Percentiles rank a stretch among this genome's conserved stretches.
Conservation (phyloP, 2,113 vertebrate genomes). For the Urocolius indicus region DNA sequence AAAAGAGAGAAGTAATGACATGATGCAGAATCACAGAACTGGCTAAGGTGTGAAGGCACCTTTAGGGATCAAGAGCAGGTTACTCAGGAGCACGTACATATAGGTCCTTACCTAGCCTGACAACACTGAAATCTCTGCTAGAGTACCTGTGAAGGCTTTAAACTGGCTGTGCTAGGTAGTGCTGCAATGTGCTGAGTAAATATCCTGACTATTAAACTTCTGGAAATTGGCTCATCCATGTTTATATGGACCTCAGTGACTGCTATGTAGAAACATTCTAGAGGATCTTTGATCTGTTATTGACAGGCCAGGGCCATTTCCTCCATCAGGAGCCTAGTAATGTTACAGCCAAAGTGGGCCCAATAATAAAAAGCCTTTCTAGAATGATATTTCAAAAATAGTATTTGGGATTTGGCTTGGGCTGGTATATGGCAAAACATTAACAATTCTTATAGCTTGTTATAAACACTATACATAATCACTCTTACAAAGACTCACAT, state of each 20-base stretch:
- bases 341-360: neutral
- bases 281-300: neutral
- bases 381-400: neutral
- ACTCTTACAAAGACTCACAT: neutral
- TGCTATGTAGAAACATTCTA: neutral
- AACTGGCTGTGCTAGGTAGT: neutral
- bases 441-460: neutral
- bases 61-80: neutral
- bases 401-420: neutral
- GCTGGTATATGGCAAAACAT: neutral
- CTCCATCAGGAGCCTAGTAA: neutral
- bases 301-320: neutral
- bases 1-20: neutral
- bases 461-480: neutral
- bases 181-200: neutral
- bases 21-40: neutral
- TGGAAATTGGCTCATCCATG: neutral
- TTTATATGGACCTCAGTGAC: neutral
- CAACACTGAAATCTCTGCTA: neutral
- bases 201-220: neutral
- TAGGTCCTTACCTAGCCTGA: neutral
- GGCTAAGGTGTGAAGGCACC: neutral
- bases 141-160: neutral
- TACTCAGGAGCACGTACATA: neutral
- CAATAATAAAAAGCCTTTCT: neutral